Percentiles rank a stretch among this genome's conserved stretches.
These are phyloP conservation scores for Odontamblyopus rebecca DNA, from an alignment of 2,797 vertebrate species.

Conservation along the genomic window DNA sequence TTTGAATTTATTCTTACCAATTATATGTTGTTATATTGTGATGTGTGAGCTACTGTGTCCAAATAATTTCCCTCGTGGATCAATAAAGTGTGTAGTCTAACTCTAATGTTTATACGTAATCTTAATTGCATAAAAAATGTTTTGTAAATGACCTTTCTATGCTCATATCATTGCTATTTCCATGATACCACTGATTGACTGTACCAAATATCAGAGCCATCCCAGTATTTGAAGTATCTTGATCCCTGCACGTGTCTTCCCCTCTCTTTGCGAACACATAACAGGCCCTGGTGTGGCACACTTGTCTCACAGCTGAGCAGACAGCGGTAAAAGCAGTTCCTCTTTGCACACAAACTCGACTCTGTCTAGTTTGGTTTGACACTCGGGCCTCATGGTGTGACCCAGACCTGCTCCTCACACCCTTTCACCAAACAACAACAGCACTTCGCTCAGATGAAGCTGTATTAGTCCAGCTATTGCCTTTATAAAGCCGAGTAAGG, in stretches of 20 bases:
- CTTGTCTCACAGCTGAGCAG: conserved; percentile 33
- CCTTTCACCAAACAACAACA: conserved; percentile 70
- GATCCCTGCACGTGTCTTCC: background rate
- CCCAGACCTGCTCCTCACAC: conserved; percentile 63
- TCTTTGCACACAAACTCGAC: conserved; percentile 65
- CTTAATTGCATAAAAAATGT: too few relatives aligned
- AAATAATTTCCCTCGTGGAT: too few relatives aligned
- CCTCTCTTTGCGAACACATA: background rate
- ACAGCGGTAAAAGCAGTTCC: conserved; percentile 43
- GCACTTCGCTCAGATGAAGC: conserved; percentile 58
- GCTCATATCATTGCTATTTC: too few relatives aligned
- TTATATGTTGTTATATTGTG: too few relatives aligned
- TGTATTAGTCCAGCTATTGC: conserved; percentile 51
- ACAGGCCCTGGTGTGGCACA: conserved; percentile 23
- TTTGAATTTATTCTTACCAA: too few relatives aligned
- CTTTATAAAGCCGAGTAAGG: conserved; percentile 45
- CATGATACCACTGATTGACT: too few relatives aligned
- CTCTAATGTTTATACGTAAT: too few relatives aligned
- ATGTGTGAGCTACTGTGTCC: too few relatives aligned
- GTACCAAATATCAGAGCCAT: too few relatives aligned
- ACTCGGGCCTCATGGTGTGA: conserved; percentile 66
- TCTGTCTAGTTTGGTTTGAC: conserved; percentile 58
- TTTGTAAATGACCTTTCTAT: too few relatives aligned
- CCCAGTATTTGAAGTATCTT: background rate
- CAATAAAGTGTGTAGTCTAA: too few relatives aligned